Evolutionary conservation across 2,888 invertebrate genomes (phyloP).

Genomic region (Hypsopygia costalis): DNA sequence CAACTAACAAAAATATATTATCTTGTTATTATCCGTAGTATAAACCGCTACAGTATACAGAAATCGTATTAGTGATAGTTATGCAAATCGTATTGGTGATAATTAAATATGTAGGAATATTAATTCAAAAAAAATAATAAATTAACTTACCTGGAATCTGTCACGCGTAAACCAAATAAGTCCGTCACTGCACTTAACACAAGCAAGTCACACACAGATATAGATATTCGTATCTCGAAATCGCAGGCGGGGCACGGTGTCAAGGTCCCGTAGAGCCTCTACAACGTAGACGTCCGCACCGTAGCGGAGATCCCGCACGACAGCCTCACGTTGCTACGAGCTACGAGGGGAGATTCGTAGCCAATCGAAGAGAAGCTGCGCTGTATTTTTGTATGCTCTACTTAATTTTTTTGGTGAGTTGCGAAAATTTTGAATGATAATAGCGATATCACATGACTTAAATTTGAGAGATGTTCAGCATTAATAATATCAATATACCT

Average conservation of each 20-base stretch:
- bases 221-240: conserved; percentile 26
- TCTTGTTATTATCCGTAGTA: too few species aligned
- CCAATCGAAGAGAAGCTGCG: conserved; percentile 78
- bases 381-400: conserved; percentile 53
- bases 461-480: too few species aligned
- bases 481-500: too few species aligned
- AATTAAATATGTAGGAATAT: too few species aligned
- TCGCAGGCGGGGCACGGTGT: conserved; percentile 63
- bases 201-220: conserved; percentile 5
- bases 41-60: too few species aligned
- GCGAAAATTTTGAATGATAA: too few species aligned
- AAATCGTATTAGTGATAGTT: too few species aligned
- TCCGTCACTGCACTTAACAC: conserved; percentile 2
- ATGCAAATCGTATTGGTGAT: too few species aligned
- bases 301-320: conserved; percentile 72
- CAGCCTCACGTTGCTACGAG: conserved; percentile 76
- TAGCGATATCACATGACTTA: too few species aligned
- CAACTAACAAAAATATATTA: too few species aligned
- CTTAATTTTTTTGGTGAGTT: conserved; percentile 23
- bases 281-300: conserved; percentile 70
- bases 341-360: conserved; percentile 73
- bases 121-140: too few species aligned
- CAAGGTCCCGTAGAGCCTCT: conserved; percentile 53
- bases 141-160: background rate
- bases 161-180: background rate